phyloP scores from a whole-genome alignment of 2,797 vertebrate genomes.

The Loris lydekkerianus region DNA sequence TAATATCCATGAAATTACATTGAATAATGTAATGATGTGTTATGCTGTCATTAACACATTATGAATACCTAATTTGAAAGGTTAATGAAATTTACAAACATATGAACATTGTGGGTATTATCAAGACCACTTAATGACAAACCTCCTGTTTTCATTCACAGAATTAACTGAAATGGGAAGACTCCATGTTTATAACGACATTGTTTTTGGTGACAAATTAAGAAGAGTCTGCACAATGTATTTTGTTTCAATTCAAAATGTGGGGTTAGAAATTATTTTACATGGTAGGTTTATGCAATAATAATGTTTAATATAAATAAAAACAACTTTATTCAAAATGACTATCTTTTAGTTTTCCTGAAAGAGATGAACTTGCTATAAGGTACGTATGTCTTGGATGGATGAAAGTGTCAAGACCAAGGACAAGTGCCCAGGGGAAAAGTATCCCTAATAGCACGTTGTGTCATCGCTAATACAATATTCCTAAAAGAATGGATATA shows the following conservation, averaged over 20 bases:
- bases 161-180: slow-evolving; percentile 84
- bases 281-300: slow-evolving; percentile 72
- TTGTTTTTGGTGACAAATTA: slow-evolving; percentile 70
- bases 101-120: slow-evolving; percentile 76
- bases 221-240: slow-evolving; percentile 70
- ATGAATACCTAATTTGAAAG: slow-evolving; percentile 88
- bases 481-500: background rate
- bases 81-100: slow-evolving; percentile 89
- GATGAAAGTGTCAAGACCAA: background rate
- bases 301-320: slow-evolving; percentile 76
- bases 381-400: background rate
- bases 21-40: slow-evolving; percentile 88
- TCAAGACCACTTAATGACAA: slow-evolving; percentile 86
- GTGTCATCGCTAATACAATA: background rate
- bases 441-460: rapidly evolving
- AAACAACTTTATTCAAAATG: background rate
- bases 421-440: background rate
- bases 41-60: slow-evolving; percentile 86
- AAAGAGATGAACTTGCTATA: background rate
- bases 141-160: slow-evolving; percentile 85
- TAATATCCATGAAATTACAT: slow-evolving; percentile 87
- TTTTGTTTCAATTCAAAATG: slow-evolving; percentile 83
- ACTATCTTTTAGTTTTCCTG: background rate
- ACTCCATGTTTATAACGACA: slow-evolving; percentile 75
- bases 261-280: slow-evolving; percentile 77